These are phyloP conservation scores for Callinectes sapidus DNA, from an alignment of 2,888 invertebrate genomes.

Conservation along the genomic window DNA sequence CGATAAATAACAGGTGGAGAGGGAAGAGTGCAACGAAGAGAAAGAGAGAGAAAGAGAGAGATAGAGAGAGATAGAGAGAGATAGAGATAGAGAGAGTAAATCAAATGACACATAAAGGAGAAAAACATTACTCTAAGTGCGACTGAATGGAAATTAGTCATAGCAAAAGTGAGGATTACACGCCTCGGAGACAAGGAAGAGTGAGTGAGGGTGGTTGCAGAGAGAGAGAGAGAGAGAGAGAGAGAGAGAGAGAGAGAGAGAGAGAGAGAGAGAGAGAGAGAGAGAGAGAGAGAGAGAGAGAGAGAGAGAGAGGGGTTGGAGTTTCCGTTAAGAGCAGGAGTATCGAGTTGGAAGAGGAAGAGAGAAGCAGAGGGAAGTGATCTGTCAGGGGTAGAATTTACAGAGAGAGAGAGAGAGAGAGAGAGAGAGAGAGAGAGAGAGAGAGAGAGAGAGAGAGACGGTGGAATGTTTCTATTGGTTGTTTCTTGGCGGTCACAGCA, in stretches of 20 bases:
- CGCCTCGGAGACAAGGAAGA: neutral
- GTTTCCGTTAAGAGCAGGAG: neutral
- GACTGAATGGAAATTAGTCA: neutral
- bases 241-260: neutral
- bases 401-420: slow-evolving; percentile 41
- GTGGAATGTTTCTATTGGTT: slow-evolving; percentile 12
- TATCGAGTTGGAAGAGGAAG: neutral
- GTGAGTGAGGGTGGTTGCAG: neutral
- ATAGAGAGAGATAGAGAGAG: too few species aligned
- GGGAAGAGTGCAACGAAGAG: neutral
- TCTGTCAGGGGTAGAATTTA: neutral
- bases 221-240: too few species aligned
- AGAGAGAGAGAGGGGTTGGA: neutral
- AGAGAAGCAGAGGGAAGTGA: neutral
- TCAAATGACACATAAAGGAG: neutral
- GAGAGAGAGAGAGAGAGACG: slow-evolving; percentile 45
- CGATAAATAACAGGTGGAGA: neutral
- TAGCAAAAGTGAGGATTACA: neutral
- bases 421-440: slow-evolving; percentile 48
- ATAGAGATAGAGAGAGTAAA: too few species aligned
- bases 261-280: neutral
- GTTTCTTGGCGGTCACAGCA: neutral
- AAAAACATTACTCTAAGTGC: neutral
- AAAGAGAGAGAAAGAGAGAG: too few species aligned
- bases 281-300: slow-evolving; percentile 19